These are phyloP conservation scores for Archilochus colubris DNA, from an alignment of 2,113 vertebrate species.

Conservation along the genomic window DNA sequence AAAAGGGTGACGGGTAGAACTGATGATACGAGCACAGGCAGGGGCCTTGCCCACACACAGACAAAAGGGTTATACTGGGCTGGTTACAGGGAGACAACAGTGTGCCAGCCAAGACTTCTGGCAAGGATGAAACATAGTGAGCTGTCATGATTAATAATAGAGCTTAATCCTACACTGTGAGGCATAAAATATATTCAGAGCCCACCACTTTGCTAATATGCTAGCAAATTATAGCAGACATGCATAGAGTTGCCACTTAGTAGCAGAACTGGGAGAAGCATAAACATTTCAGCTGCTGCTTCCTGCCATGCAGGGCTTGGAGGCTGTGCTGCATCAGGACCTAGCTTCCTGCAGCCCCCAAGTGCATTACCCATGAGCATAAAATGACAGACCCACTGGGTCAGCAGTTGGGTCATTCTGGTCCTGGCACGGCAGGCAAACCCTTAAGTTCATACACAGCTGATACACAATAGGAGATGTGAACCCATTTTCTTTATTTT, in stretches of 20 bases:
- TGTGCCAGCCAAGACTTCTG: constrained; percentile 17
- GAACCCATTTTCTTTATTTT: background rate
- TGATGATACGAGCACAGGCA: background rate
- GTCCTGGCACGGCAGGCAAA: fast-evolving
- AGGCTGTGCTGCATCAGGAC: background rate
- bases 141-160: constrained; percentile 36
- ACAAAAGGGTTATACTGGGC: background rate
- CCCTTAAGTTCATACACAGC: background rate
- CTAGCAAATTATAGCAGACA: background rate
- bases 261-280: background rate
- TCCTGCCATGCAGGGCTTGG: fast-evolving
- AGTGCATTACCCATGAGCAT: fast-evolving
- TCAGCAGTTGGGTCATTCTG: background rate
- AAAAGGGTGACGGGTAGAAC: background rate
- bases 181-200: constrained; percentile 23
- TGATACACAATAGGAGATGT: background rate
- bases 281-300: background rate
- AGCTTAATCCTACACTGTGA: background rate
- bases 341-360: background rate
- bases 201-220: fast-evolving
- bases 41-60: background rate
- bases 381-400: too few species aligned
- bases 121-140: constrained; percentile 6
- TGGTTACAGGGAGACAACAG: background rate
- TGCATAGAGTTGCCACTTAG: background rate